Conservation (phyloP, 2,888 invertebrate genomes). For the Agrochola lychnidis region DNA sequence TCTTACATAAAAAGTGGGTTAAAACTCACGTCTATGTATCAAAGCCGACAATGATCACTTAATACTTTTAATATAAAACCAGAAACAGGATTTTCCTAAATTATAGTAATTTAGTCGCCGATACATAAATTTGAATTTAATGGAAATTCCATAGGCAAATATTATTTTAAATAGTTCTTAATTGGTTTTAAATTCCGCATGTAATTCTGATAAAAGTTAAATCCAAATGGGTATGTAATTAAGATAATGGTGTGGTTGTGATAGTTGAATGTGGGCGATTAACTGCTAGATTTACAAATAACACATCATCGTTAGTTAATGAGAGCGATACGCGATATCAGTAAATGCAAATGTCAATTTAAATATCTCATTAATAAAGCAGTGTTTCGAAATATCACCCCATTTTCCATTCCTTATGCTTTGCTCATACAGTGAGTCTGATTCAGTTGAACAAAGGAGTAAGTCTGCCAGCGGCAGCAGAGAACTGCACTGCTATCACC, state of each 20-base stretch:
- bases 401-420: background rate
- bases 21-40: background rate
- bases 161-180: slow-evolving; percentile 18
- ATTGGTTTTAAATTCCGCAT: slow-evolving; percentile 10
- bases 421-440: background rate
- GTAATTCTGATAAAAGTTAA: slow-evolving; percentile 7
- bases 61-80: background rate
- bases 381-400: background rate
- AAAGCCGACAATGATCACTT: background rate
- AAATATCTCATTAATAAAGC: background rate
- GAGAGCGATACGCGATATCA: background rate
- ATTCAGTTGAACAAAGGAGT: background rate
- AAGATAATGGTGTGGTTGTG: slow-evolving; percentile 12
- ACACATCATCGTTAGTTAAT: background rate
- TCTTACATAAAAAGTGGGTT: background rate
- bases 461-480: background rate
- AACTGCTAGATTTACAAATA: background rate
- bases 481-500: background rate
- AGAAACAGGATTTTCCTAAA: slow-evolving; percentile 25
- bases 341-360: background rate
- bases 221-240: background rate
- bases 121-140: slow-evolving; percentile 28
- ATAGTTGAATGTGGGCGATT: slow-evolving; percentile 10
- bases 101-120: slow-evolving; percentile 7
- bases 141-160: background rate